phyloP scores from a whole-genome alignment of 2,113 vertebrate genomes.

The Spilogale gracilis region DNA sequence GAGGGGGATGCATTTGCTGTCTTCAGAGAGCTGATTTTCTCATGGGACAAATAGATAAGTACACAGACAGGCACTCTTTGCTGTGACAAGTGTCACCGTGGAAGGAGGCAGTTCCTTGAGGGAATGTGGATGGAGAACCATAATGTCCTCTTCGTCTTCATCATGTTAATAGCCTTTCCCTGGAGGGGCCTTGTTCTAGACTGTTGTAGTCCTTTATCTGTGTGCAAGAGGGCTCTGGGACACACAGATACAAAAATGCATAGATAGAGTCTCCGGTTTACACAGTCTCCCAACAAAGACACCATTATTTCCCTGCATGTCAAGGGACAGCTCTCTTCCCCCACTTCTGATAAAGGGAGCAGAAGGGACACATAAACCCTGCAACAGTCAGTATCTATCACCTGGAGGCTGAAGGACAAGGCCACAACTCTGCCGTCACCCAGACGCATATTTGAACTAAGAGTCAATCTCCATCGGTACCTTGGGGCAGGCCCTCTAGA shows the following conservation, averaged over 20 bases:
- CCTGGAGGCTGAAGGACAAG: background rate
- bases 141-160: background rate
- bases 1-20: background rate
- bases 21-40: background rate
- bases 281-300: background rate
- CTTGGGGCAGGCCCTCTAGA: rapidly evolving
- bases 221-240: background rate
- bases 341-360: background rate
- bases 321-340: background rate
- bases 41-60: background rate
- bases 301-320: background rate
- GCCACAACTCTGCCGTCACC: background rate
- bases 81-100: background rate
- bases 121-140: background rate
- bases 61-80: rapidly evolving
- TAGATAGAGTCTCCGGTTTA: background rate
- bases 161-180: background rate
- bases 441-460: background rate
- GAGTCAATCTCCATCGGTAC: background rate
- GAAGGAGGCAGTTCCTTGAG: background rate
- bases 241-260: background rate
- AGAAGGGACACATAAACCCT: background rate
- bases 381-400: background rate
- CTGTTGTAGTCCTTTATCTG: background rate
- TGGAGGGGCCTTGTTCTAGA: background rate